Percentiles rank a stretch among this genome's conserved stretches.
Evolutionary conservation across 2,113 vertebrate species (phyloP).

Genomic region (Oenanthe oenanthe): DNA sequence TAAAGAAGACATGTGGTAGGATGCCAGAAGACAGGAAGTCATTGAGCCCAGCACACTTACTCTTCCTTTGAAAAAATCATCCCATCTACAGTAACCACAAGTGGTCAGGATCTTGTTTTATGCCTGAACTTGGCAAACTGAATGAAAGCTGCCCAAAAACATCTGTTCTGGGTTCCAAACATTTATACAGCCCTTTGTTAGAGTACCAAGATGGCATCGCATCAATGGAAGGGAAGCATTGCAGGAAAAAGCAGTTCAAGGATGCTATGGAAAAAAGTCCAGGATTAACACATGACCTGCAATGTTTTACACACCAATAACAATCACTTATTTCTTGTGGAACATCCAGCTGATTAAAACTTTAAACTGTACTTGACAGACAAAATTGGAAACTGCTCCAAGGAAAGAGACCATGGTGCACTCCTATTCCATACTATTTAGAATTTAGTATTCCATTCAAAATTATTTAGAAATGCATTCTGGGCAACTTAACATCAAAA

Average conservation of each 20-base stretch:
- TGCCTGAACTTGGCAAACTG: slow-evolving; percentile 23
- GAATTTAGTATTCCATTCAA: neutral
- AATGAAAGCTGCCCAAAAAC: slow-evolving; percentile 33
- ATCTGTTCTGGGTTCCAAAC: slow-evolving; percentile 50
- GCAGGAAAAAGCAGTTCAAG: neutral
- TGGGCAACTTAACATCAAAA: neutral
- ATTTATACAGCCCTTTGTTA: slow-evolving; percentile 49
- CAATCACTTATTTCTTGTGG: neutral
- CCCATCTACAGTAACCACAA: slow-evolving; percentile 32
- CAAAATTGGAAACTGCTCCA: neutral
- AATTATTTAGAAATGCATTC: neutral
- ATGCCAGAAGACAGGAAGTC: slow-evolving; percentile 59
- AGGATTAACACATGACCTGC: neutral
- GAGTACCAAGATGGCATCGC: slow-evolving; percentile 18
- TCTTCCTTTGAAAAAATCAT: slow-evolving; percentile 21
- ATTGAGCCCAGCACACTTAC: neutral
- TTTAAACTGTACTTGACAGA: neutral
- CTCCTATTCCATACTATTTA: neutral
- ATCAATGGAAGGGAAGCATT: neutral
- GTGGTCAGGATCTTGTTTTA: slow-evolving; percentile 21
- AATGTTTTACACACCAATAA: neutral
- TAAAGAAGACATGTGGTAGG: slow-evolving; percentile 37
- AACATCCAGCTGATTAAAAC: neutral
- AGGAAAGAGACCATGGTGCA: neutral
- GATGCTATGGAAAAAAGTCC: neutral